These are phyloP conservation scores for Prionailurus bengalensis DNA, from an alignment of 2,113 vertebrate species.

Conservation along the genomic window DNA sequence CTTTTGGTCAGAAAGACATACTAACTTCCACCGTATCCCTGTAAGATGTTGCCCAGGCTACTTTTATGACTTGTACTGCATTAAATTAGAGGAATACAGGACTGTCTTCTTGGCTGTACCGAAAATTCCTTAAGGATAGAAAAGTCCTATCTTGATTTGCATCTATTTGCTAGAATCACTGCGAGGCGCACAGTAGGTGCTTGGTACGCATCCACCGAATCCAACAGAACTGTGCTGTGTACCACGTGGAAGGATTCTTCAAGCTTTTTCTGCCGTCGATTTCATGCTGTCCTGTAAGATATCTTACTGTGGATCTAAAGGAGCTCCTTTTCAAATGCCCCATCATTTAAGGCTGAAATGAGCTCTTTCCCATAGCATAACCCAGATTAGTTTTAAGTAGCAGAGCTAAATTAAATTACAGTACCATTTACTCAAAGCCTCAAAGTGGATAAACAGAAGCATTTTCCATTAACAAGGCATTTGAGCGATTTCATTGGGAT, in stretches of 20 bases:
- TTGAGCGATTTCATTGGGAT: slow-evolving; percentile 31
- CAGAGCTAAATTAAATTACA: slow-evolving; percentile 52
- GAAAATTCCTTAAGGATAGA: slow-evolving; percentile 6
- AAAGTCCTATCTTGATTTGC: not conserved
- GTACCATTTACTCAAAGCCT: slow-evolving; percentile 55
- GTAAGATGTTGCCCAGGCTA: not conserved
- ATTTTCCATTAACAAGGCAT: slow-evolving; percentile 51
- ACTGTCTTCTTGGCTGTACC: not conserved
- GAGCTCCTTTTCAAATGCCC: slow-evolving; percentile 19
- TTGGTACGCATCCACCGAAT: not conserved
- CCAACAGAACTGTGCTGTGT: not conserved
- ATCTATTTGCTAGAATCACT: not conserved
- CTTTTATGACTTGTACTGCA: not conserved
- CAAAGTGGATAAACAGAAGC: slow-evolving; percentile 56
- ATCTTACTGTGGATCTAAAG: not conserved
- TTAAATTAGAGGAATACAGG: slow-evolving; percentile 29
- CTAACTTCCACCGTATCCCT: not conserved
- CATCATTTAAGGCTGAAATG: slow-evolving; percentile 23
- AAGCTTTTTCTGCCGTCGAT: not conserved
- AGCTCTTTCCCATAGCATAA: not conserved
- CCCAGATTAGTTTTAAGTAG: slow-evolving; percentile 46
- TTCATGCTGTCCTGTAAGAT: not conserved
- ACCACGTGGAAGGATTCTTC: not conserved
- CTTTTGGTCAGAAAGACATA: not conserved
- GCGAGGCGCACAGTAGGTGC: not conserved